Percentiles rank a stretch among this genome's conserved stretches.
phyloP scores from a whole-genome alignment of 2,113 vertebrate genomes.

The Oriolus oriolus region DNA sequence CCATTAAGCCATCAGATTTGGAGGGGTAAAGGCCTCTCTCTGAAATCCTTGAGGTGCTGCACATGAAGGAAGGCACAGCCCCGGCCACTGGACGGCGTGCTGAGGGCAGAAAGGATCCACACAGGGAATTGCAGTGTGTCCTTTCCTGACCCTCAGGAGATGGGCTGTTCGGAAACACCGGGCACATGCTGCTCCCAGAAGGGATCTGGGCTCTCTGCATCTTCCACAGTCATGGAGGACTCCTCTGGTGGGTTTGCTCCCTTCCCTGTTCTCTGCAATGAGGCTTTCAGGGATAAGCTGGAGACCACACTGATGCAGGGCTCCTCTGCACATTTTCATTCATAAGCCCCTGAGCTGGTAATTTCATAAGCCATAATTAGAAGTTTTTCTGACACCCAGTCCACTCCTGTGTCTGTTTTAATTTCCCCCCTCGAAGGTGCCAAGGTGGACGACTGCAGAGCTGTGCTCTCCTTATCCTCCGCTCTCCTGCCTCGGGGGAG shows the following conservation, averaged over 20 bases:
- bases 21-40: not conserved
- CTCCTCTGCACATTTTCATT: not conserved
- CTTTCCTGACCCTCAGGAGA: not conserved
- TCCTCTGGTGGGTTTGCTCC: not conserved
- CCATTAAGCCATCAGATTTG: not conserved
- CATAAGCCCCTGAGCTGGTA: not conserved
- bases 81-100: not conserved
- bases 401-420: not conserved
- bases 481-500: fast-evolving
- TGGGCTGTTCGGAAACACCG: not conserved
- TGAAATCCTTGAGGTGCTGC: not conserved
- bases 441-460: not conserved
- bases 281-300: not conserved
- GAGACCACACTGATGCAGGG: not conserved
- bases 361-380: constrained; percentile 23
- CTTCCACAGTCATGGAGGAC: not conserved
- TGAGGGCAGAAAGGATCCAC: not conserved
- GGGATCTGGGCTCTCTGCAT: not conserved
- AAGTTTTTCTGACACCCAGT: not conserved
- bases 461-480: not conserved
- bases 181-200: not conserved
- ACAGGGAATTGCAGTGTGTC: not conserved
- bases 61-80: not conserved
- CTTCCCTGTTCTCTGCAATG: not conserved
- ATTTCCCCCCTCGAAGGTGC: not conserved